Evolutionary conservation across 2,113 vertebrate genomes (phyloP), one percentile per base, ranked within the genome.

Genomic region (Pungitius pungitius): DNA sequence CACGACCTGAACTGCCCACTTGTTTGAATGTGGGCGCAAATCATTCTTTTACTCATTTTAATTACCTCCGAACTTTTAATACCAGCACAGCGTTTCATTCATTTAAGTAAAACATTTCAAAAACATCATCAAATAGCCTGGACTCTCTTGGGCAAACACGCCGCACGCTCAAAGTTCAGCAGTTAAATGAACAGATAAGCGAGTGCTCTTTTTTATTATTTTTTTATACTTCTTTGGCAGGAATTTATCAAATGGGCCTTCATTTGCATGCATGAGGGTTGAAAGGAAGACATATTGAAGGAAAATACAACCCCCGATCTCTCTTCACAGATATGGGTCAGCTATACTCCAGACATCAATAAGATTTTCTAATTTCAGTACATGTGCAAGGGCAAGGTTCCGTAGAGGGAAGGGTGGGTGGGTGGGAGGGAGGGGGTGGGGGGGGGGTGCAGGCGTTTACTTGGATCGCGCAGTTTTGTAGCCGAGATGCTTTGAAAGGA

Each of bases 331-430:
- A 89, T 81, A 76, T 65, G 67, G 66, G 75, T 88, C 82, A 78
- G 81, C 79, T 52, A 64, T 78, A 77, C 83, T 89, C 82, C 64
- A 84, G 71, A 87, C 87, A 87, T 87, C 84, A 87, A 74, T 88
- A 67, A 80, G 68, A 86, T 85, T 87, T 89, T 64, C 69, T 86
- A 73, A 82, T 86, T 84, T 70, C 62, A 83, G 77, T 72, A 85
- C 76, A 70, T 52, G 52, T 65, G 58, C 81, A 70, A 84, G 84
- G 84, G 82, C 78, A 43, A 68, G 70, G 2, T 74, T n/a, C 49
- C 18, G n/a, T n/a, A n/a, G 1, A 6, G 61, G 74, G n/a, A n/a
- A n/a, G 59, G 47, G 8, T 6, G 12, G 30, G 56, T 56, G 67
- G 68, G 14, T 39, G 11, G 69, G 1, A 6, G 61, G 74, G 1